Conservation (phyloP, 1,140 invertebrate genomes). For the Pseudoatta argentina region DNA sequence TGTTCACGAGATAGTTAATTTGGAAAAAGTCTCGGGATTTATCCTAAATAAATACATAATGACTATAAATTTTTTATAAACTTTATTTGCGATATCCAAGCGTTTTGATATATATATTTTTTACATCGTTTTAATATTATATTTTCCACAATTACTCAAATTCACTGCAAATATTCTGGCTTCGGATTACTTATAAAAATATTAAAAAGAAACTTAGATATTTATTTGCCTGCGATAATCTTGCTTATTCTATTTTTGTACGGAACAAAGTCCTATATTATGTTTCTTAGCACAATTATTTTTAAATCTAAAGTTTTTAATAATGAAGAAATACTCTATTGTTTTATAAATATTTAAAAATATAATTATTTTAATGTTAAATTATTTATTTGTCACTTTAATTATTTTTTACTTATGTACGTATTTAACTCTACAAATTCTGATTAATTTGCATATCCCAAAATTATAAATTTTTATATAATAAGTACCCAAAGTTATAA, state of each 20-base stretch:
- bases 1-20: not conserved
- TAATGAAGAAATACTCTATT: not conserved
- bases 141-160: not conserved
- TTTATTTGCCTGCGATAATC: not conserved
- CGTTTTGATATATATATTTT: not conserved
- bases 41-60: not conserved
- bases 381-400: not conserved
- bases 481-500: not conserved
- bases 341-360: not conserved
- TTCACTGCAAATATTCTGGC: not conserved
- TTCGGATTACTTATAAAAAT: not conserved
- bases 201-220: not conserved
- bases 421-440: not conserved
- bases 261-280: not conserved
- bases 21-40: not conserved
- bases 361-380: not conserved
- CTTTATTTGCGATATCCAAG: not conserved
- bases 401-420: not conserved
- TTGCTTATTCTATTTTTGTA: too few species aligned
- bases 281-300: not conserved
- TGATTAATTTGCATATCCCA: not conserved
- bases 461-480: not conserved
- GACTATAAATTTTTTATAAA: not conserved
- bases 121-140: not conserved
- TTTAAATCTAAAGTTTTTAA: not conserved